A percentile compares a stretch with the other conserved stretches of the same genome.
Evolutionary conservation across 1,140 invertebrate genomes (phyloP).

Genomic region (Patella vulgata): DNA sequence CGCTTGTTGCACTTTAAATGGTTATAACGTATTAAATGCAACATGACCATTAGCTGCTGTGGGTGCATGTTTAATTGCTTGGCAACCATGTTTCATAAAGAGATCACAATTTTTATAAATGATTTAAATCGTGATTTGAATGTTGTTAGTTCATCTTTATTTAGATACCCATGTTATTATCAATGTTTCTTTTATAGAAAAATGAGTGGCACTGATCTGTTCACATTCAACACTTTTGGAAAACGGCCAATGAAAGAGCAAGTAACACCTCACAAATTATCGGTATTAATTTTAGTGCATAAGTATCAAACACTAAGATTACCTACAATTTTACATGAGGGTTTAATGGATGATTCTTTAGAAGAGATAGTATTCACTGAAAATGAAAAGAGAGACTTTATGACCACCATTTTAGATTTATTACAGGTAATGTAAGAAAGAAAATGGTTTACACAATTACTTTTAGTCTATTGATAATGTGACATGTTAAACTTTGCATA

Average conservation of each 20-base stretch:
- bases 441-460: background rate
- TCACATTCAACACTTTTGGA: conserved; percentile 34
- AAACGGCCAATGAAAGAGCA: conserved; percentile 49
- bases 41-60: too few species aligned
- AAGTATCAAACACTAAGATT: conserved; percentile 53
- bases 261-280: conserved; percentile 63
- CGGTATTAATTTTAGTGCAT: conserved; percentile 55
- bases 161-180: too few species aligned
- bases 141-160: too few species aligned
- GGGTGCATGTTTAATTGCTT: too few species aligned
- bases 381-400: conserved; percentile 56
- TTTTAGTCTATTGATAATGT: background rate
- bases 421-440: conserved; percentile 51
- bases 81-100: too few species aligned
- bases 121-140: too few species aligned
- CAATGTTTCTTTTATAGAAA: too few species aligned
- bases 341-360: conserved; percentile 1
- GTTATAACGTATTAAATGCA: too few species aligned
- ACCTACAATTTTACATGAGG: conserved; percentile 7
- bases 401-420: conserved; percentile 56
- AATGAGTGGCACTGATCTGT: conserved; percentile 26
- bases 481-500: too few species aligned
- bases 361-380: conserved; percentile 31
- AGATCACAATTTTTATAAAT: too few species aligned
- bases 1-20: too few species aligned